Percentiles rank a stretch among this genome's conserved stretches.
phyloP scores from a whole-genome alignment of 2,113 vertebrate species.

The Corynorhinus townsendii region DNA sequence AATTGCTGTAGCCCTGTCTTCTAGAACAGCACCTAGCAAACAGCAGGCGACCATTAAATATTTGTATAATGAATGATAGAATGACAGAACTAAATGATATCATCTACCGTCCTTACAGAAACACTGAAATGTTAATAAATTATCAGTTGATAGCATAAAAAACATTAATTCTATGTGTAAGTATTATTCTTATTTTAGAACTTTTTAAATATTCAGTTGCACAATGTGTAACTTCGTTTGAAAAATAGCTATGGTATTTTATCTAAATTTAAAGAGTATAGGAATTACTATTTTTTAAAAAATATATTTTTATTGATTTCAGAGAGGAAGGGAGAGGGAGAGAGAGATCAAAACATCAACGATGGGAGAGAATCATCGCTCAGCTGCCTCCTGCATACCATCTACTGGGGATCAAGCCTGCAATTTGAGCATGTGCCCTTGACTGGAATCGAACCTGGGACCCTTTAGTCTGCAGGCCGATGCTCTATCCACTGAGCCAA shows the following conservation, averaged over 20 bases:
- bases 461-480: too few species aligned
- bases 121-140: not conserved
- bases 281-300: not conserved
- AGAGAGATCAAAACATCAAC: too few species aligned
- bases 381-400: too few species aligned
- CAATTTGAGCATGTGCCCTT: too few species aligned
- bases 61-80: not conserved
- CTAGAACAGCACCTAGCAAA: not conserved
- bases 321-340: too few species aligned
- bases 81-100: not conserved
- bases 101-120: not conserved
- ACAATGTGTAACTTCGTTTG: not conserved
- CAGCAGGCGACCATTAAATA: not conserved
- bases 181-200: not conserved
- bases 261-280: not conserved
- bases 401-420: too few species aligned
- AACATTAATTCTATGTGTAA: not conserved
- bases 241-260: not conserved
- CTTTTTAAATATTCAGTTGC: not conserved
- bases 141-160: not conserved
- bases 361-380: too few species aligned
- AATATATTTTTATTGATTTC: too few species aligned
- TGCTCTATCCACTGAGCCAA: too few species aligned
- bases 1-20: not conserved
- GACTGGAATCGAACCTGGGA: too few species aligned